Base-by-base conservation (phyloP, 2,797 vertebrate genomes). In the Lepus townsendii region DNA sequence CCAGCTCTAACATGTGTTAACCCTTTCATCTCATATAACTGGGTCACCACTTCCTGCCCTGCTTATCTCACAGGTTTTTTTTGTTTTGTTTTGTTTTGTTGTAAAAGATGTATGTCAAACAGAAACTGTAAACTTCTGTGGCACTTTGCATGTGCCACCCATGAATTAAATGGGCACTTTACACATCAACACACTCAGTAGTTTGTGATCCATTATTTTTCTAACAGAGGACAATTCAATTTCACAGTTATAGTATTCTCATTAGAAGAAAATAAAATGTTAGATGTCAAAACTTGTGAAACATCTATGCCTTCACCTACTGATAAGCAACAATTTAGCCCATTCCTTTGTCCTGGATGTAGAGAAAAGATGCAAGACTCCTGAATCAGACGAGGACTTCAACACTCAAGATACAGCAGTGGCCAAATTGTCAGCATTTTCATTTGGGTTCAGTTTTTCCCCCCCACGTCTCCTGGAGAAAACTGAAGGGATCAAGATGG, bases 1-100 rank as follows among this genome's bases (percentile, higher is more conserved):
- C 57, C 78, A 79, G 30, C 60, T 62, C 20, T n/a, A 72, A 66
- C n/a, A 22, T 47, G 50, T 62, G 8, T 1, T 11, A 83, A 82
- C 35, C 20, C 57, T 83, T 69, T 83, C 60, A 75, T 88, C 73
- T 88, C 71, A 76, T 24, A 66, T 71, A 91, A 85, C 2, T 32
- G 42, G 87, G 88, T 82, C 73, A 65, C 32, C 8, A 17, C 17
- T 38, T 57, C 42, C 79, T 73, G 42, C 72, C 77, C 60, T 54
- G 50, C 19, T 68, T 78, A 42, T 26, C 24, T 76, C 30, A n/a
- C 32, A 9, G 42, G 42, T 26, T 80, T 75, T 27, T 69, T 83
- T 84, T 76, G 66, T 82, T 50, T 26, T 76, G 66, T 82, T 50
- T 26, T 84, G 72, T 72, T 82, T 57, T 50, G 80, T 77, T 89